Percentiles rank a stretch among this genome's conserved stretches.
Conservation (phyloP, 2,797 vertebrate species). For the Allobates femoralis region DNA sequence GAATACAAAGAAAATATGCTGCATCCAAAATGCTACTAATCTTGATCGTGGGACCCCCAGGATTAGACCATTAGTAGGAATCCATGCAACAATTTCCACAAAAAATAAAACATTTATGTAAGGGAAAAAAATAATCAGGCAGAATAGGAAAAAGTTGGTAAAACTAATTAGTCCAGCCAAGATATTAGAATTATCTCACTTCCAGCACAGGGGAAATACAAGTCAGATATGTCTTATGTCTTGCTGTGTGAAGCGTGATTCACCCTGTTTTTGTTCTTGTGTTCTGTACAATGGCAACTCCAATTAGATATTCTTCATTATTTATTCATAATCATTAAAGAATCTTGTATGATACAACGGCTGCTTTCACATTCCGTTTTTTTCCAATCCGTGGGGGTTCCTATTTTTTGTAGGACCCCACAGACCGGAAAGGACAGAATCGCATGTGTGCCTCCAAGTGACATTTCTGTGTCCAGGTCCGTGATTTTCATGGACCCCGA, state of each 20-base stretch:
- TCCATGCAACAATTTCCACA: not conserved
- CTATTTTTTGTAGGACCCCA: too few relatives aligned
- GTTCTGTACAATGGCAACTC: not conserved
- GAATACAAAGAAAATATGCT: too few relatives aligned
- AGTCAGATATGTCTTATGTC: constrained; percentile 2
- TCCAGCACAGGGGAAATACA: not conserved
- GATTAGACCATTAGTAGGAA: not conserved
- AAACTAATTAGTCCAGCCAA: not conserved
- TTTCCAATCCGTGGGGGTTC: too few relatives aligned
- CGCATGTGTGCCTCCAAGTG: too few relatives aligned
- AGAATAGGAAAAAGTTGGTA: not conserved
- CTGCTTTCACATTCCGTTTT: too few relatives aligned
- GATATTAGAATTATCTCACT: not conserved
- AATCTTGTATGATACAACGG: constrained; percentile 14
- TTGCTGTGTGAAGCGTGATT: constrained; percentile 16
- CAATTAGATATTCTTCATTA: constrained; percentile 36
- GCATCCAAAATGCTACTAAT: too few relatives aligned
- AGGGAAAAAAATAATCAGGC: too few relatives aligned
- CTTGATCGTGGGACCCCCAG: too few relatives aligned
- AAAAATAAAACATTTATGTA: too few relatives aligned
- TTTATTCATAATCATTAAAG: constrained; percentile 34
- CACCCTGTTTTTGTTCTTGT: constrained; percentile 24
- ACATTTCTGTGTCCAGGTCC: too few relatives aligned
- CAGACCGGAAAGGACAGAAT: too few relatives aligned
- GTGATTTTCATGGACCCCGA: too few relatives aligned